phyloP scores from a whole-genome alignment of 2,797 vertebrate species.

The Pipistrellus kuhlii region DNA sequence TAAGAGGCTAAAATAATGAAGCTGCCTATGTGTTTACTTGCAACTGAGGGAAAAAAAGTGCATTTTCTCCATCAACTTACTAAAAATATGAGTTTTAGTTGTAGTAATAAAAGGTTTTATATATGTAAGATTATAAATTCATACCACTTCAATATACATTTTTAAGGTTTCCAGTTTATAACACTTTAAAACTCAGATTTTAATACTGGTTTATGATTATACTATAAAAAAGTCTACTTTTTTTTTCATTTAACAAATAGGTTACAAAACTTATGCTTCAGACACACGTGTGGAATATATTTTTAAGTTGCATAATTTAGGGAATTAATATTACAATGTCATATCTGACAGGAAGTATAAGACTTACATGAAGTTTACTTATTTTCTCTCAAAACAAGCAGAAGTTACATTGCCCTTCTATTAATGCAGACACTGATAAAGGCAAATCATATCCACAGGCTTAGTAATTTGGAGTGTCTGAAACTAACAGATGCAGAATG shows the following conservation, averaged over 20 bases:
- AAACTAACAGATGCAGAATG: conserved; percentile 45
- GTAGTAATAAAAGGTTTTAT: neutral
- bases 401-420: conserved; percentile 41
- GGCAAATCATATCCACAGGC: conserved; percentile 48
- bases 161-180: neutral
- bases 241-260: neutral
- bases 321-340: neutral
- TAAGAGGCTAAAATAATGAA: neutral
- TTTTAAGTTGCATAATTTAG: neutral
- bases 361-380: neutral
- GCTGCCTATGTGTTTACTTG: neutral
- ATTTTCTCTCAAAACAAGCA: neutral
- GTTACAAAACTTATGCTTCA: neutral
- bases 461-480: conserved; percentile 48
- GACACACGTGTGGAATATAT: neutral
- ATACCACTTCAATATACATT: neutral
- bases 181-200: neutral
- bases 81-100: neutral
- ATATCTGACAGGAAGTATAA: neutral
- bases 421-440: neutral
- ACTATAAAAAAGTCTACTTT: neutral
- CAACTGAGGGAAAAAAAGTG: neutral
- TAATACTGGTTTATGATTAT: neutral
- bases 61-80: neutral
- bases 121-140: neutral